phyloP scores from a whole-genome alignment of 2,888 invertebrate species.

The Sympetrum striolatum region DNA sequence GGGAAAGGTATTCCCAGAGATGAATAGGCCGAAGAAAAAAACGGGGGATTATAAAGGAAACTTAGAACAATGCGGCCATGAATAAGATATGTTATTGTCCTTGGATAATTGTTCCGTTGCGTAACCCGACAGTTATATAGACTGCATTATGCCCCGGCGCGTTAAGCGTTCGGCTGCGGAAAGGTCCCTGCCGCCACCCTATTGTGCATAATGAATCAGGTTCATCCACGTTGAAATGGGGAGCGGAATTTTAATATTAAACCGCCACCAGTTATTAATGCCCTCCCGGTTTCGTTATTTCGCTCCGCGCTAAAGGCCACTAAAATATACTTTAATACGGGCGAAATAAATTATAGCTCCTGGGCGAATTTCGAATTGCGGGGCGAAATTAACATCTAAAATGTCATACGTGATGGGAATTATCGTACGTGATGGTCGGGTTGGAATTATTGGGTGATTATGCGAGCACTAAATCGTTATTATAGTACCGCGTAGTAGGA shows the following conservation, averaged over 20 bases:
- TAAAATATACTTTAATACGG: too few species aligned
- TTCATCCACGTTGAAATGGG: not conserved
- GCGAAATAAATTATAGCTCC: too few species aligned
- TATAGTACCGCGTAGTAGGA: too few species aligned
- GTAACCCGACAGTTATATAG: not conserved
- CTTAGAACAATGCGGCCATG: conserved; percentile 10
- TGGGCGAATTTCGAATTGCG: too few species aligned
- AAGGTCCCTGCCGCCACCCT: not conserved
- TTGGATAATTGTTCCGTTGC: not conserved
- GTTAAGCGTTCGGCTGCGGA: not conserved
- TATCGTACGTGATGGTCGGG: too few species aligned
- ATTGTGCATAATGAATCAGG: not conserved
- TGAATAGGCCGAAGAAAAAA: not conserved
- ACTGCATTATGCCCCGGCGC: not conserved
- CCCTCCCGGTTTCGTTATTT: not conserved
- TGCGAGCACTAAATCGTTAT: too few species aligned
- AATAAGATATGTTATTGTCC: conserved; percentile 20
- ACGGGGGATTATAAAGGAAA: conserved; percentile 5
- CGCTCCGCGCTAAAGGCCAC: too few species aligned
- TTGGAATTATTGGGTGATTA: too few species aligned
- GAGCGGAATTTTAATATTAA: not conserved
- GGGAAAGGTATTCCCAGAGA: not conserved
- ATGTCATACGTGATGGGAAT: too few species aligned
- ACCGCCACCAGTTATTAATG: not conserved
- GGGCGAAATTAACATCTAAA: too few species aligned